Percentiles rank a stretch among this genome's conserved stretches.
Conservation (phyloP, 2,888 invertebrate species). For the Dolichomitus sp. region DNA sequence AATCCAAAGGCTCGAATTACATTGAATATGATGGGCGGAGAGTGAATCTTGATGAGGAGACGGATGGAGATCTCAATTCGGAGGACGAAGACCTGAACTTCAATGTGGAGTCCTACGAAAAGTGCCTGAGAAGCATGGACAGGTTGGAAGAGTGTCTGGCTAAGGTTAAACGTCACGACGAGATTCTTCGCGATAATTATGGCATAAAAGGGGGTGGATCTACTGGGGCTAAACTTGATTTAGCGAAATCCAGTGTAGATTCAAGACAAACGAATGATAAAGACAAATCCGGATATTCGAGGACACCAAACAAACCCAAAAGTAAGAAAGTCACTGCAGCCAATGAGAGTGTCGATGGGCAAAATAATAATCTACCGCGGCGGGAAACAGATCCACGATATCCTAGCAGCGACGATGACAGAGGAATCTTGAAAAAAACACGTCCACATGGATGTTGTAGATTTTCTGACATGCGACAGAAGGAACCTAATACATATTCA, state of each 20-base stretch:
- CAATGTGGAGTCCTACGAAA: slow-evolving; percentile 75
- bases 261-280: slow-evolving; percentile 27
- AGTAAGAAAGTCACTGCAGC: background rate
- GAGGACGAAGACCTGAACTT: slow-evolving; percentile 57
- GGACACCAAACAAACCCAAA: slow-evolving; percentile 6
- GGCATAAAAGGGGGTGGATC: slow-evolving; percentile 73
- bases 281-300: slow-evolving; percentile 9
- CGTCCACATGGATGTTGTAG: slow-evolving; percentile 58
- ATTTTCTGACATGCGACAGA: slow-evolving; percentile 60
- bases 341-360: background rate
- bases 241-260: slow-evolving; percentile 76
- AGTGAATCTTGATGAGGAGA: slow-evolving; percentile 68
- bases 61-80: slow-evolving; percentile 56
- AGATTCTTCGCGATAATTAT: slow-evolving; percentile 74
- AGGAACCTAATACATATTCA: slow-evolving; percentile 54
- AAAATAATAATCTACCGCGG: slow-evolving; percentile 32
- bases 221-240: slow-evolving; percentile 80
- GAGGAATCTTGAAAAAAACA: slow-evolving; percentile 18
- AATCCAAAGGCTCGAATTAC: slow-evolving; percentile 63
- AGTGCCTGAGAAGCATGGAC: slow-evolving; percentile 77
- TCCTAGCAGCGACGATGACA: background rate
- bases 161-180: slow-evolving; percentile 75
- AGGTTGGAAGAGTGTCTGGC: slow-evolving; percentile 77
- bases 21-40: slow-evolving; percentile 66
- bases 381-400: background rate